Conservation (phyloP, 2,888 invertebrate genomes). For the Ariolimax columbianus region DNA sequence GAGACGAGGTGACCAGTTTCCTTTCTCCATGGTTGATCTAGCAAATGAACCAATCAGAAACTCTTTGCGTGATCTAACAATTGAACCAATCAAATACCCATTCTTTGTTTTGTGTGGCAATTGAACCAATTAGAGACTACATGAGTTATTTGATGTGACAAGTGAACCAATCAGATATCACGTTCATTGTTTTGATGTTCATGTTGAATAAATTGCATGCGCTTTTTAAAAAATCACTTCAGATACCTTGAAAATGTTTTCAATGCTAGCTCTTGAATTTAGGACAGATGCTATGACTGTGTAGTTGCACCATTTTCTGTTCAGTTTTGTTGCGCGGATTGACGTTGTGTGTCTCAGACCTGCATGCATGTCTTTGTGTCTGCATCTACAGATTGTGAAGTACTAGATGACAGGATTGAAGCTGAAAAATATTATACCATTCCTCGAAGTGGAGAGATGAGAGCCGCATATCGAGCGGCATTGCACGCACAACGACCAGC, state of each 20-base stretch:
- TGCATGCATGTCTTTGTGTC: constrained; percentile 33
- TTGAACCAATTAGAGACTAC: too few relatives aligned
- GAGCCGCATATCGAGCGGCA: constrained; percentile 63
- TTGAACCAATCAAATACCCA: too few relatives aligned
- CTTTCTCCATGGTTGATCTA: too few relatives aligned
- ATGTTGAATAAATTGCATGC: neutral
- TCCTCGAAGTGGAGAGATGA: constrained; percentile 70
- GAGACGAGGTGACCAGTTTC: too few relatives aligned
- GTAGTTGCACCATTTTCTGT: neutral
- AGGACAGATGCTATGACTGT: neutral
- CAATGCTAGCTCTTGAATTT: neutral
- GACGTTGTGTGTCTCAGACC: constrained; percentile 22
- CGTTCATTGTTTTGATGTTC: neutral
- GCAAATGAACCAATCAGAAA: too few relatives aligned
- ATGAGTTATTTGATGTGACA: too few relatives aligned
- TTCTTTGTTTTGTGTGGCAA: too few relatives aligned
- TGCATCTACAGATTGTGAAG: constrained; percentile 39
- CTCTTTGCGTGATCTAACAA: too few relatives aligned
- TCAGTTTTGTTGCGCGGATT: neutral
- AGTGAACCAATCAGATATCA: too few relatives aligned
- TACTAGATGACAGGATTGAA: constrained; percentile 52
- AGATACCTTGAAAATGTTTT: neutral
- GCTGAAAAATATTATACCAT: constrained; percentile 74
- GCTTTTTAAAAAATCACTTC: neutral
- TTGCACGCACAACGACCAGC: constrained; percentile 68